Conservation (phyloP, 2,888 invertebrate species). For the Sipha maydis region DNA sequence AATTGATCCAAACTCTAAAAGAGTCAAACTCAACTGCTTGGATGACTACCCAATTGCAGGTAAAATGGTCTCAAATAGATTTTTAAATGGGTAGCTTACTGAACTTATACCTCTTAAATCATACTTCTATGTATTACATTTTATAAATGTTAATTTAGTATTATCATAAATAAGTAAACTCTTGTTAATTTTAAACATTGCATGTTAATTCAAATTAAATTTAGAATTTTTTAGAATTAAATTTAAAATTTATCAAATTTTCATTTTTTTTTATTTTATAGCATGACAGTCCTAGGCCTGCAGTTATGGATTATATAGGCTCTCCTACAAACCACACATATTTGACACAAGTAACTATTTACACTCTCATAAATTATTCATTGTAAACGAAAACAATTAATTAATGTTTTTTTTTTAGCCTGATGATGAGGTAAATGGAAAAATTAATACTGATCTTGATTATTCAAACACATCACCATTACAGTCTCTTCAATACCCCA, state of each 20-base stretch:
- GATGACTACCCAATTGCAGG: conserved; percentile 79
- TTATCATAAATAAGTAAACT: background rate
- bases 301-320: conserved; percentile 67
- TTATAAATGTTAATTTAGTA: background rate
- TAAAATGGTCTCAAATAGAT: conserved; percentile 66
- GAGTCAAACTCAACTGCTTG: conserved; percentile 82
- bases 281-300: conserved; percentile 70
- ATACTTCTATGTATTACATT: too few relatives aligned
- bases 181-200: background rate
- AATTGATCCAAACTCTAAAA: conserved; percentile 85
- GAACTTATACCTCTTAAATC: background rate
- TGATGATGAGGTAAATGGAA: conserved; percentile 65
- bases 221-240: background rate
- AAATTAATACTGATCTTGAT: conserved; percentile 71
- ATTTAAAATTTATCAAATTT: conserved; percentile 22
- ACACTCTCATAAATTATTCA: background rate
- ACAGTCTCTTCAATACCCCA: conserved; percentile 69
- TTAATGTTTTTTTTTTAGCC: conserved; percentile 45
- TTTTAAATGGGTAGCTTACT: conserved; percentile 23
- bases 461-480: conserved; percentile 74
- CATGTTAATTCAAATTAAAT: conserved; percentile 28
- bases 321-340: conserved; percentile 68
- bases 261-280: conserved; percentile 66
- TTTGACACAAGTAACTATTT: conserved; percentile 67
- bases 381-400: background rate